phyloP scores from a whole-genome alignment of 2,888 invertebrate species.

The Tetranychus piercei region DNA sequence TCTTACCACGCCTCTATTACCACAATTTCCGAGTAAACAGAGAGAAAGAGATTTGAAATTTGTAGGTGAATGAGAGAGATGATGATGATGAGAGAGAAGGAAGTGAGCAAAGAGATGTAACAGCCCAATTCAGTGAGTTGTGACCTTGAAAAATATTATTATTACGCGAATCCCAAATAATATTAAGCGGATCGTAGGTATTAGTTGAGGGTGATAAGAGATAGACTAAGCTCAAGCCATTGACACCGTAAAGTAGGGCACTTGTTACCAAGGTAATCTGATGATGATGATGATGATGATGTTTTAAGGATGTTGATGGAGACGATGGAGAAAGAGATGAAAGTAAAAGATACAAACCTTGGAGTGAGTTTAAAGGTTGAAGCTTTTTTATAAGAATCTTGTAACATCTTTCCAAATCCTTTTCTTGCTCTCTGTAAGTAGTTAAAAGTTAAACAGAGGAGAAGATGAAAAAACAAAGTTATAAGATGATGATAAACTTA shows the following conservation, averaged over 20 bases:
- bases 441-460: background rate
- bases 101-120: background rate
- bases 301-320: background rate
- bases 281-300: background rate
- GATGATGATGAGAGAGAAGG: background rate
- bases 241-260: background rate
- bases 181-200: background rate
- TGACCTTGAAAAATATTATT: background rate
- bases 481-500: background rate
- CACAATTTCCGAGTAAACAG: background rate
- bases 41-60: background rate
- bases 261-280: background rate
- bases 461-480: background rate
- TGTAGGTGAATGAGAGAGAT: background rate
- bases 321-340: background rate
- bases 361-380: background rate
- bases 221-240: background rate
- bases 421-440: conserved; percentile 1
- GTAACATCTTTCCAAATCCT: background rate
- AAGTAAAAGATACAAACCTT: background rate
- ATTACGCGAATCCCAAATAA: background rate
- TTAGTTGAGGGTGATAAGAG: background rate
- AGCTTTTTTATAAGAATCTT: background rate
- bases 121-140: background rate
- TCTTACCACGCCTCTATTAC: background rate